These are phyloP conservation scores for Spodoptera frugiperda DNA, from an alignment of 1,140 invertebrate species.

Conservation along the genomic window DNA sequence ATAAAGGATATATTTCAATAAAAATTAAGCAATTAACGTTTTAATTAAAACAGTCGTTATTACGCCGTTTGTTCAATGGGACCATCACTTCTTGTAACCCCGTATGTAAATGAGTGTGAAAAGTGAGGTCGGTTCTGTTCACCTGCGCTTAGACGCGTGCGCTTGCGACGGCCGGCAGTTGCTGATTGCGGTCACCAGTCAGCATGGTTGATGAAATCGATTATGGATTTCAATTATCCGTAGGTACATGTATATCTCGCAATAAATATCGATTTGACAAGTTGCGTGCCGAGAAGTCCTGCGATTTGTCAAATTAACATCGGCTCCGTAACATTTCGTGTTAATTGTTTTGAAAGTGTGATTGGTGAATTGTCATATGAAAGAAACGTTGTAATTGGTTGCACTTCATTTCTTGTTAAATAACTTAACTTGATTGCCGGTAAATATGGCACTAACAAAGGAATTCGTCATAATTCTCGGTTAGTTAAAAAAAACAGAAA, in stretches of 20 bases:
- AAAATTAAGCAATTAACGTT: slow-evolving; percentile 41
- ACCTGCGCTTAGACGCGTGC: slow-evolving; percentile 42
- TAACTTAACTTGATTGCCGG: background rate
- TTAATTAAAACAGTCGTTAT: slow-evolving; percentile 42
- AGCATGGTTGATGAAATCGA: slow-evolving; percentile 37
- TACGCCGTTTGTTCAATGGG: slow-evolving; percentile 13
- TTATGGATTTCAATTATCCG: slow-evolving; percentile 48
- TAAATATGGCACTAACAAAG: too few species aligned
- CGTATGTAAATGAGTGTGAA: slow-evolving; percentile 39
- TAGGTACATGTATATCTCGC: slow-evolving; percentile 41
- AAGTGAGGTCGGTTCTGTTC: slow-evolving; percentile 44
- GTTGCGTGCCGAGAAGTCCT: slow-evolving; percentile 13
- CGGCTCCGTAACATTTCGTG: background rate
- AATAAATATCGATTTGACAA: slow-evolving; percentile 47
- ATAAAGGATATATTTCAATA: slow-evolving; percentile 27
- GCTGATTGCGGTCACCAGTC: slow-evolving; percentile 34
- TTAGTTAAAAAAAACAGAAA: too few species aligned
- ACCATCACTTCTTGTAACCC: slow-evolving; percentile 32
- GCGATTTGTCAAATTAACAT: slow-evolving; percentile 33
- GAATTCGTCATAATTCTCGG: too few species aligned
- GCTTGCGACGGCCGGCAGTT: slow-evolving; percentile 23
- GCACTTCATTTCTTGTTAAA: background rate
- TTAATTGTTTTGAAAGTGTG: slow-evolving; percentile 24
- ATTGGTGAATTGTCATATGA: slow-evolving; percentile 6
- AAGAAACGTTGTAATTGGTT: background rate